phyloP scores from a whole-genome alignment of 1,140 invertebrate genomes.

The Diprion similis region DNA sequence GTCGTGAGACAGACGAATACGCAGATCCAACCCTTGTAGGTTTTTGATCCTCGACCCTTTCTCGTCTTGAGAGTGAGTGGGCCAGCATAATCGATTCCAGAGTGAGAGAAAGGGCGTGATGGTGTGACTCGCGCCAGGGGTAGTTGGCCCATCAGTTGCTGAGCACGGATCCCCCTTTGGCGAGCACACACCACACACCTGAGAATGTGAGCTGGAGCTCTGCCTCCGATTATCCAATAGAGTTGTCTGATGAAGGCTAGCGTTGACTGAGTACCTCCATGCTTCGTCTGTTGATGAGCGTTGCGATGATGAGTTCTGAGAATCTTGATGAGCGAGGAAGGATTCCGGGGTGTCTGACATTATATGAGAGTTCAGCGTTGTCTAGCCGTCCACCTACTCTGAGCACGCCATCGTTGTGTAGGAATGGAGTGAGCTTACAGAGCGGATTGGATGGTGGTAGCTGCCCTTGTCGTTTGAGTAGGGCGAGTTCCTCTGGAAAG shows the following conservation, averaged over 20 bases:
- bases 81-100: slow-evolving; percentile 54
- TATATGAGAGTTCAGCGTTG: slow-evolving; percentile 36
- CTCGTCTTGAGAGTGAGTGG: slow-evolving; percentile 40
- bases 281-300: slow-evolving; percentile 32
- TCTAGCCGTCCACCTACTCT: slow-evolving; percentile 25
- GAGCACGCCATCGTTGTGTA: slow-evolving; percentile 10
- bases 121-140: slow-evolving; percentile 39
- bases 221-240: slow-evolving; percentile 35
- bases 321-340: slow-evolving; percentile 26
- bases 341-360: slow-evolving; percentile 35
- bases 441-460: background rate
- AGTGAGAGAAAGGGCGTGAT: slow-evolving; percentile 41
- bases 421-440: slow-evolving; percentile 5
- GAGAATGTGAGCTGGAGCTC: slow-evolving; percentile 23
- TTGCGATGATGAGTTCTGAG: slow-evolving; percentile 35
- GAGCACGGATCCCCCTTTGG: slow-evolving; percentile 6
- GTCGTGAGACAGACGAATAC: slow-evolving; percentile 42
- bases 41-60: slow-evolving; percentile 18
- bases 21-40: slow-evolving; percentile 34
- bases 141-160: slow-evolving; percentile 46
- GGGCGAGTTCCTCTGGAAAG: background rate
- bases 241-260: slow-evolving; percentile 24
- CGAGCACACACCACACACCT: slow-evolving; percentile 35
- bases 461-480: background rate
- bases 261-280: slow-evolving; percentile 33